Evolutionary conservation across 2,888 invertebrate species (phyloP), one percentile per base, ranked within the genome.

Genomic region (Phlogophora meticulosa): DNA sequence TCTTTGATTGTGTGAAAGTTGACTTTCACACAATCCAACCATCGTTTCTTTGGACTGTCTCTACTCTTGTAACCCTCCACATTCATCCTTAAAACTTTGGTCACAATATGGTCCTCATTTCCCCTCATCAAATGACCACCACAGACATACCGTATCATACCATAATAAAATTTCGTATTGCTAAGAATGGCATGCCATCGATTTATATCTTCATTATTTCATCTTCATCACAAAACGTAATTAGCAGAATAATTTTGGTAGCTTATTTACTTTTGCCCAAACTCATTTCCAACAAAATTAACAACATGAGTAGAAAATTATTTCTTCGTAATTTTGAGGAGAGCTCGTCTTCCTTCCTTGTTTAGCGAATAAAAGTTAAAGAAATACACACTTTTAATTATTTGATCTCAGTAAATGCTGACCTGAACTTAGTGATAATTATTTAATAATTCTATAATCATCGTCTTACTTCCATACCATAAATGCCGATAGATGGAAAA

Each of bases 371-470:
- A 17, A 7, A 58, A 28, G 28, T 28, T 28, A 28, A 28, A 28
- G 2, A 28, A 28, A 28, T 4, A 28, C 28, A 5, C 5, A 28
- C 2, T 28, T 28, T 28, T 28, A 28, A 4, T 28, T 28, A 28
- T 5, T n/a, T n/a, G n/a, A n/a, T 28, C 28, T 2, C 28, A 28
- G 28, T 34, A 15, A 38, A 57, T 22, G 17, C 2, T 9, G 11
- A 11, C 17, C 5, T 64, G n/a, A 63, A 38, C 20, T 55, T 32
- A 34, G 13, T 32, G 10, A 38, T 48, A 1, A 13, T 32, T 11
- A 22, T 22, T 10, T 10, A 42, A 42, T 7, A 66, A 66, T n/a
- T n/a, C n/a, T n/a, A 24, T 24, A 36, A 53, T 53, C 42, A 34
- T 34, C 17, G 7, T 5, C 5, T 13, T 11, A 13, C 24, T 20